Percentiles rank a stretch among this genome's conserved stretches.
Conservation (phyloP, 1,140 invertebrate species). For the Limonius californicus region DNA sequence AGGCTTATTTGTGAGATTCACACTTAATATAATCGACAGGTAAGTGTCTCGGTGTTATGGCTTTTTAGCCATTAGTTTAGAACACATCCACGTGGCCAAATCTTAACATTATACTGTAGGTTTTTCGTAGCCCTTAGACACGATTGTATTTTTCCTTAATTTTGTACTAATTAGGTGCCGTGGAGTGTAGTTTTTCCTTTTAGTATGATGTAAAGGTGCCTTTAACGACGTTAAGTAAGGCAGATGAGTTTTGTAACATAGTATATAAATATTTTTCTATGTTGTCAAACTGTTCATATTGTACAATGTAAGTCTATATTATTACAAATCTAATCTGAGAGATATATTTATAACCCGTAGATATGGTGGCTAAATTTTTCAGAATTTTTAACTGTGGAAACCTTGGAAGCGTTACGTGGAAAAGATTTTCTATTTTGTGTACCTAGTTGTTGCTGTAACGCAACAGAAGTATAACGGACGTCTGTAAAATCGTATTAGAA, state of each 20-base stretch:
- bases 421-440: conserved; percentile 39
- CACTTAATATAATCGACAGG: conserved; percentile 35
- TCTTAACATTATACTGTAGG: conserved; percentile 21
- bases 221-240: conserved; percentile 45
- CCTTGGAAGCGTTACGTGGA: conserved; percentile 27
- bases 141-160: neutral
- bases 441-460: conserved; percentile 29
- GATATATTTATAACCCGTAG: conserved; percentile 38
- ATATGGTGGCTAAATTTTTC: conserved; percentile 38
- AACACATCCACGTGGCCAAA: conserved; percentile 43
- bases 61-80: conserved; percentile 43
- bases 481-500: conserved; percentile 4
- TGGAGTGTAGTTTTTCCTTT: conserved; percentile 16
- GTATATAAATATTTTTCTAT: conserved; percentile 50
- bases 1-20: conserved; percentile 23
- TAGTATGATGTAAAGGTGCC: conserved; percentile 45
- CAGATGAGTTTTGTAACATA: conserved; percentile 47
- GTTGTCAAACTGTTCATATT: conserved; percentile 48
- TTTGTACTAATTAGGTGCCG: conserved; percentile 3
- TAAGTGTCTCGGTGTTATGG: conserved; percentile 43
- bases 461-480: conserved; percentile 5
- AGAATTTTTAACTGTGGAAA: conserved; percentile 20
- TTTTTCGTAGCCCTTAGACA: conserved; percentile 13
- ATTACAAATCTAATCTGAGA: conserved; percentile 39
- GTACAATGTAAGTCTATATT: conserved; percentile 29